Percentiles rank a stretch among this genome's conserved stretches.
These are phyloP conservation scores for Regulus satrapa DNA, from an alignment of 2,113 vertebrate genomes.

Conservation along the genomic window DNA sequence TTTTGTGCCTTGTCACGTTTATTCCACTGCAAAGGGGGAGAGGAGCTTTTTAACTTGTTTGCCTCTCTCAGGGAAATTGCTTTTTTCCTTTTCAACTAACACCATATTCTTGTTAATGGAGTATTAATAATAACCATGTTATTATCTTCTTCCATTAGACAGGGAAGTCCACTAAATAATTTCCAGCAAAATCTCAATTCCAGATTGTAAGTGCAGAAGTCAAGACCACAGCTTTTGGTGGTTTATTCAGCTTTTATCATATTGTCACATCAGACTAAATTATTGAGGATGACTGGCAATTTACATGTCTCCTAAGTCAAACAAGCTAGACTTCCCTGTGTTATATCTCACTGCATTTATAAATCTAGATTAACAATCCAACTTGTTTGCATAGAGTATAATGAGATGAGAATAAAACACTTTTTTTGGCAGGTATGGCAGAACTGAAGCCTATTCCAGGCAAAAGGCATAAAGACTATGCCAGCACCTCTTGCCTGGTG, in stretches of 20 bases:
- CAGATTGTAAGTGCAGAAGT: background rate
- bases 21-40: background rate
- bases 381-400: background rate
- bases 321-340: background rate
- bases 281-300: slow-evolving; percentile 32
- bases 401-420: background rate
- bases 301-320: slow-evolving; percentile 17
- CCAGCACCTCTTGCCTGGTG: background rate
- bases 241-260: slow-evolving; percentile 14
- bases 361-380: background rate
- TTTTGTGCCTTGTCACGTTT: background rate
- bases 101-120: background rate
- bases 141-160: background rate
- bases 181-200: slow-evolving; percentile 9
- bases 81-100: background rate
- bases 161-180: background rate
- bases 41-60: slow-evolving; percentile 23
- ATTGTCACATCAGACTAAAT: slow-evolving; percentile 13
- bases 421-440: background rate
- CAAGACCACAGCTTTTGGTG: background rate
- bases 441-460: background rate
- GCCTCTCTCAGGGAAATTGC: background rate
- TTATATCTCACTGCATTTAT: background rate
- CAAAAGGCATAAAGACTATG: background rate
- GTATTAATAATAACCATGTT: background rate